Evolutionary conservation across 2,113 vertebrate genomes (phyloP).

Genomic region (Eurypyga helias): DNA sequence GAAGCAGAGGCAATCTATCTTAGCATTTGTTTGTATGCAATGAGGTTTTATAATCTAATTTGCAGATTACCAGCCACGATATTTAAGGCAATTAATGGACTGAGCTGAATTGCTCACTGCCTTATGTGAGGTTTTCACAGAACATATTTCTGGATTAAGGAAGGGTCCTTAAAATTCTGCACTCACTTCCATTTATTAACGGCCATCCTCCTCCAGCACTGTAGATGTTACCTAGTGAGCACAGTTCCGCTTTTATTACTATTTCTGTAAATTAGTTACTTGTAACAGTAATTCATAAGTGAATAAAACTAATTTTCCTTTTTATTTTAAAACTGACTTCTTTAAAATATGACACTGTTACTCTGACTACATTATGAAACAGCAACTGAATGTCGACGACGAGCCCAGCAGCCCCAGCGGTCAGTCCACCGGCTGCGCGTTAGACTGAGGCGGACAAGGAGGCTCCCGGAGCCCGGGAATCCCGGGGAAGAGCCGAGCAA

Average conservation of each 20-base stretch:
- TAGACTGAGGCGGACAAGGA: no score
- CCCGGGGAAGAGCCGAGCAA: no score
- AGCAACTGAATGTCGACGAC: background rate
- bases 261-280: constrained; percentile 16
- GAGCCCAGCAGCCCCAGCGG: no score
- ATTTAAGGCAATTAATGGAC: constrained; percentile 65
- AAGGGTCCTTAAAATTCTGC: constrained; percentile 57
- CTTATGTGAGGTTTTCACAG: constrained; percentile 23
- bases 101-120: constrained; percentile 46
- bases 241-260: constrained; percentile 44
- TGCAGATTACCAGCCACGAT: constrained; percentile 63
- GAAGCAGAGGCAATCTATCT: constrained; percentile 41
- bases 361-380: background rate
- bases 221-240: constrained; percentile 16
- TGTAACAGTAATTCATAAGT: constrained; percentile 13
- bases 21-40: constrained; percentile 48
- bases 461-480: no score
- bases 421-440: no score
- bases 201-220: background rate
- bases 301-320: constrained; percentile 47
- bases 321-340: constrained; percentile 40
- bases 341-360: background rate
- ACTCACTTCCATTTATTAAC: constrained; percentile 47
- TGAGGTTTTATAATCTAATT: constrained; percentile 72
- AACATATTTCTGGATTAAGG: constrained; percentile 42